Conservation (phyloP, 2,113 vertebrate species). For the Upupa epops region DNA sequence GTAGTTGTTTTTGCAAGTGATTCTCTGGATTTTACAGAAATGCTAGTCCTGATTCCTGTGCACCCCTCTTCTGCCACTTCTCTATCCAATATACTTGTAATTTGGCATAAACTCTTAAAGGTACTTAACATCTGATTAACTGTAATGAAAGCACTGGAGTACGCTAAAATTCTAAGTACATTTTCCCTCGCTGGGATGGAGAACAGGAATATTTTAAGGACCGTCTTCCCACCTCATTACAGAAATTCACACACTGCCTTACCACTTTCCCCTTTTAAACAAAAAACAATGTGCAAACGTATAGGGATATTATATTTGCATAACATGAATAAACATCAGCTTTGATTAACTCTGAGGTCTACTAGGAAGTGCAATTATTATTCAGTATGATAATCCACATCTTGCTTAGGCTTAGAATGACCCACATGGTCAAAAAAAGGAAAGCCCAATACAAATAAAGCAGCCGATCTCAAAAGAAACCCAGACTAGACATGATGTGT, state of each 20-base stretch:
- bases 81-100: neutral
- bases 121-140: neutral
- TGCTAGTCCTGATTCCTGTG: neutral
- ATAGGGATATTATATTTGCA: neutral
- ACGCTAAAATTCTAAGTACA: neutral
- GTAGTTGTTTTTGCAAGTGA: neutral
- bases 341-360: neutral
- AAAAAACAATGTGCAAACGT: neutral
- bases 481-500: neutral
- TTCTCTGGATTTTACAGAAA: neutral
- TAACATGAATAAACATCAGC: neutral
- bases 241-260: neutral
- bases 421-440: fast-evolving
- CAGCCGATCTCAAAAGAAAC: neutral
- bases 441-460: neutral
- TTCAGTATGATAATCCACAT: neutral
- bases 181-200: neutral
- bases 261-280: neutral
- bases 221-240: neutral
- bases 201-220: neutral
- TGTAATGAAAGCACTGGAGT: neutral
- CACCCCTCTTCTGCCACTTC: no score
- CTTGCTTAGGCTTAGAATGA: neutral
- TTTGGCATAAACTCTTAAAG: neutral
- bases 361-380: neutral